A percentile compares a stretch with the other conserved stretches of the same genome.
phyloP scores from a whole-genome alignment of 2,113 vertebrate species.

The Suricata suricatta region DNA sequence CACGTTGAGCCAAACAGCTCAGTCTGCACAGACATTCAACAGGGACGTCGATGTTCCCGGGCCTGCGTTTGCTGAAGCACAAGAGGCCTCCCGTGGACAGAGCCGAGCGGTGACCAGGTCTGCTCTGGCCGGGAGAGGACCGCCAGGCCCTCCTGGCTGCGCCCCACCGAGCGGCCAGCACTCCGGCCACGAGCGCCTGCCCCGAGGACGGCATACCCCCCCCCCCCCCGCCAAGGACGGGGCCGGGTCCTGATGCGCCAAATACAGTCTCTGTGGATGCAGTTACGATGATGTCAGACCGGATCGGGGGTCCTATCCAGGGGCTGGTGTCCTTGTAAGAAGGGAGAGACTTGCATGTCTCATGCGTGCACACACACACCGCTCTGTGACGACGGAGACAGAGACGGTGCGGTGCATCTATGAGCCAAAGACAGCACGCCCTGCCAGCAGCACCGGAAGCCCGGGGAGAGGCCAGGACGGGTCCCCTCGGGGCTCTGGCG shows the following conservation, averaged over 20 bases:
- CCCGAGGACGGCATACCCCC: too few relatives aligned
- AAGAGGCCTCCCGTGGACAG: fast-evolving
- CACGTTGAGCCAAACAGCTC: fast-evolving
- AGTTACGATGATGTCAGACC: fast-evolving
- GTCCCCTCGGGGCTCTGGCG: background rate
- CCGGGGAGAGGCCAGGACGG: fast-evolving
- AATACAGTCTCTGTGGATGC: background rate
- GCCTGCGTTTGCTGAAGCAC: background rate
- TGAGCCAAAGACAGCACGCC: too few relatives aligned
- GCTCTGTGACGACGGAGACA: fast-evolving
- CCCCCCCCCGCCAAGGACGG: too few relatives aligned
- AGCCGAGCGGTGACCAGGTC: background rate
- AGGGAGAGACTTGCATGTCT: fast-evolving
- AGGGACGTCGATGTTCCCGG: fast-evolving
- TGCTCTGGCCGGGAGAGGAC: fast-evolving
- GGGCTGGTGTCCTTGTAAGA: fast-evolving
- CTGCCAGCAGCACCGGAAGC: fast-evolving
- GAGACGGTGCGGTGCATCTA: fast-evolving
- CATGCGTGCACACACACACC: background rate
- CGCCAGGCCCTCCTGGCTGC: fast-evolving
- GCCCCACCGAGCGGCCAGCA: fast-evolving
- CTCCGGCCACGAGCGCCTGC: background rate
- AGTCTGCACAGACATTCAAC: background rate
- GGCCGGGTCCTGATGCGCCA: fast-evolving
- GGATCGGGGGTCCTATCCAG: fast-evolving